Conservation (phyloP, 2,113 vertebrate genomes). For the Sciurus niger region DNA sequence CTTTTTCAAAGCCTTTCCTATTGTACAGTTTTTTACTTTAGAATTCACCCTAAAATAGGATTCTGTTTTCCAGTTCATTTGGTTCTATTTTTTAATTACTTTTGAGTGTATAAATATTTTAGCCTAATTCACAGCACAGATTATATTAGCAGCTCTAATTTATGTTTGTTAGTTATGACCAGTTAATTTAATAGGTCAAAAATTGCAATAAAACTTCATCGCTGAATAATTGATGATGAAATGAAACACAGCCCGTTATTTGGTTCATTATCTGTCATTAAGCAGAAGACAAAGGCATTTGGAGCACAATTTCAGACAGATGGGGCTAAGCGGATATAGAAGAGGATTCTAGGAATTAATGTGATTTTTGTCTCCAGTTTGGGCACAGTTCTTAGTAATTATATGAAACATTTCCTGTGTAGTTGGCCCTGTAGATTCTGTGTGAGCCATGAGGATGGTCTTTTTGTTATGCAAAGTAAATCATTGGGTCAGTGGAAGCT, state of each 20-base stretch:
- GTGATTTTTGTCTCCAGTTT: neutral
- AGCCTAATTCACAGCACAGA: conserved; percentile 7
- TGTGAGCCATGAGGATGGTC: neutral
- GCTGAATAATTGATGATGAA: neutral
- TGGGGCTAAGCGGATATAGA: neutral
- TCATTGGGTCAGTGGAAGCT: neutral
- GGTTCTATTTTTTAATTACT: conserved; percentile 11
- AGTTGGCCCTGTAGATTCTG: neutral
- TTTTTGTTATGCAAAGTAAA: neutral
- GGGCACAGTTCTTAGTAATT: neutral
- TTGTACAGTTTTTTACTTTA: neutral
- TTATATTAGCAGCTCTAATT: conserved; percentile 24
- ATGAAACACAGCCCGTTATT: conserved; percentile 4
- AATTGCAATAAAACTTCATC: neutral
- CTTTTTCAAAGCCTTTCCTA: neutral
- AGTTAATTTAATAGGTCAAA: conserved; percentile 61
- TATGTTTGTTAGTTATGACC: conserved; percentile 43
- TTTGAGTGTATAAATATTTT: conserved; percentile 6
- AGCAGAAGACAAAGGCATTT: neutral
- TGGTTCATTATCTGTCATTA: conserved; percentile 30
- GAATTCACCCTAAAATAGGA: neutral
- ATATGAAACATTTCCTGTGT: neutral
- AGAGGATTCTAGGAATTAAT: neutral
- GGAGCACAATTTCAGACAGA: conserved; percentile 13
- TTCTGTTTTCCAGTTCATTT: conserved; percentile 48